Conservation (phyloP, 1,140 invertebrate species). For the Dendroctonus ponderosae region DNA sequence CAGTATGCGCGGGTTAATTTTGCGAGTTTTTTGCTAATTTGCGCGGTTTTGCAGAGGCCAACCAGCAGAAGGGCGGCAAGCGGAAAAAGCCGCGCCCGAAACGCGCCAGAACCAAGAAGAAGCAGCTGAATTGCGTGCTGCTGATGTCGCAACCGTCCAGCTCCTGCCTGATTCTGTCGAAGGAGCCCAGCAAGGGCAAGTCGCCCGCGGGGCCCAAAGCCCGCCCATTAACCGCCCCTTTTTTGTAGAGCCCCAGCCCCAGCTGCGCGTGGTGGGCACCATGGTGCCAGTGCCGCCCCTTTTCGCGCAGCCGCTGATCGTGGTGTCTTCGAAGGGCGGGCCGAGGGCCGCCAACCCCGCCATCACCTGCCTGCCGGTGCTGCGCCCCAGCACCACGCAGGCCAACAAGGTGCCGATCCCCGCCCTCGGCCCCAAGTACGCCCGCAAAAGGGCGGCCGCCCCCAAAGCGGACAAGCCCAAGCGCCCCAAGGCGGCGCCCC, state of each 20-base stretch:
- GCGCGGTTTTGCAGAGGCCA: slow-evolving; percentile 23
- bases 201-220: neutral
- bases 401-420: slow-evolving; percentile 71
- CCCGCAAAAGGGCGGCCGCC: neutral
- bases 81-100: neutral
- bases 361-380: no score
- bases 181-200: slow-evolving; percentile 12
- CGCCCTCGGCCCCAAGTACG: slow-evolving; percentile 55
- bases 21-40: no score
- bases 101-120: neutral
- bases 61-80: slow-evolving; percentile 15
- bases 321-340: no score
- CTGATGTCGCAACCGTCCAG: slow-evolving; percentile 35
- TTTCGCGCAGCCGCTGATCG: no score
- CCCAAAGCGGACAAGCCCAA: no score
- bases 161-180: slow-evolving; percentile 41
- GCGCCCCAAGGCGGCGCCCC: no score
- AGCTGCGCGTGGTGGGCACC: no score
- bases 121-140: slow-evolving; percentile 36
- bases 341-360: no score
- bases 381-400: slow-evolving; percentile 60
- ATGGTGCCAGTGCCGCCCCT: no score
- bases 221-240: neutral
- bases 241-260: neutral
- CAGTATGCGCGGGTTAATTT: no score